Base-by-base conservation (phyloP, 2,888 invertebrate genomes). In the Diaphora mendica region DNA sequence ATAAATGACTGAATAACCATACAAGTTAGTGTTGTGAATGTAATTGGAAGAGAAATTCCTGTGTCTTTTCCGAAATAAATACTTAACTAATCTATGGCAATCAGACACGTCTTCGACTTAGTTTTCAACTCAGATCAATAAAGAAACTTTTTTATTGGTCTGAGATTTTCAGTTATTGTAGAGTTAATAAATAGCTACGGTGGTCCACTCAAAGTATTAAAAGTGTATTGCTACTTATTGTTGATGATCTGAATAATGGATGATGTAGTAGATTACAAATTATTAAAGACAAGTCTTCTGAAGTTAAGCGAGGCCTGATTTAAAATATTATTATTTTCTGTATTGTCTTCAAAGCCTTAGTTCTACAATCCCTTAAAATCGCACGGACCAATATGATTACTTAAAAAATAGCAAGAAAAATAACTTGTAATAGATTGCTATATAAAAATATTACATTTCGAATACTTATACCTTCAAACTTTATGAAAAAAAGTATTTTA, bases 1-100 rank as follows among this genome's bases (percentile, higher is more conserved):
- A 30, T 33, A 51, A 48, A 30, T 35, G 48, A 13, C 51, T 68
- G 13, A n/a, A 33, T 68, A 51, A 51, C 51, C 33, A 51, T 15
- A n/a, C 23, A 33, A 42, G 26, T 35, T 20, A 33, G 26, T 42
- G 42, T 42, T 42, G 15, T 66, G 9, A n/a, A n/a, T 66, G 42
- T 44, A 48, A 48, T 9, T 13, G n/a, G 33, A 68, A 20, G 15
- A 23, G 11, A 51, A 51, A 33, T 48, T 64, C 64, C 62, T 70
- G 64, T 70, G 64, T 70, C 64, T 64, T 62, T 71, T 55, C 13
- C 20, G 55, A 71, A 78, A 42, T 70, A 11, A 59, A 26, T 67
- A 35, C 17, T 66, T 55, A 66, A 44, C 79, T 55, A 20, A 51
- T 68, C 48, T 33, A 20, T 30, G 26, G 42, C 66, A 26, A 17